Conservation (phyloP, 2,113 vertebrate genomes). For the Parus major region DNA sequence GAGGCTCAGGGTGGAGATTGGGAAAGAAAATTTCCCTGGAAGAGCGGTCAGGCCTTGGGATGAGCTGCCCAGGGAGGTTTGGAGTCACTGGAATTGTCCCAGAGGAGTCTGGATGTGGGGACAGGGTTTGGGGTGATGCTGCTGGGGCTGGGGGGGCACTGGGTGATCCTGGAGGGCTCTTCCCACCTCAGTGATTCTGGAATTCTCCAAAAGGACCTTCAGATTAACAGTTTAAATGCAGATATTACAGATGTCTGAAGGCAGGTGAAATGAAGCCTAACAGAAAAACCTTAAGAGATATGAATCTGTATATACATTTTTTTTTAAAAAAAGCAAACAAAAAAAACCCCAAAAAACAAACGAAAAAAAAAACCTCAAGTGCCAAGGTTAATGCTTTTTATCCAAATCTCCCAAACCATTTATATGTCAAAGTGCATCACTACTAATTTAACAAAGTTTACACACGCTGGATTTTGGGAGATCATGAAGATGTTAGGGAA, state of each 20-base stretch:
- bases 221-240: not conserved
- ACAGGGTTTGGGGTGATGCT: not conserved
- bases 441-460: conserved; percentile 47
- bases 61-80: not conserved
- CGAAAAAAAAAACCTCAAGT: not conserved
- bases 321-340: not conserved
- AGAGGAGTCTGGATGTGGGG: not conserved
- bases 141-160: not conserved
- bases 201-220: not conserved
- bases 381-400: not conserved
- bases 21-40: not conserved
- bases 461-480: conserved; percentile 3
- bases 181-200: rapidly evolving
- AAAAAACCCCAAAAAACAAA: not conserved
- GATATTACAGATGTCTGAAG: not conserved
- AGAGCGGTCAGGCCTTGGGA: not conserved
- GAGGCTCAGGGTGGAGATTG: rapidly evolving
- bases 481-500: conserved; percentile 37
- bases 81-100: not conserved
- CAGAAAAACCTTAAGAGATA: not conserved
- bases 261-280: not conserved
- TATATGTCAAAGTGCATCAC: conserved; percentile 42
- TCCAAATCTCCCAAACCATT: conserved; percentile 24
- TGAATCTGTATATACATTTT: conserved; percentile 6
- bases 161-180: rapidly evolving